Base-by-base conservation (phyloP, 2,113 vertebrate genomes). In the Pteruthius melanotis region DNA sequence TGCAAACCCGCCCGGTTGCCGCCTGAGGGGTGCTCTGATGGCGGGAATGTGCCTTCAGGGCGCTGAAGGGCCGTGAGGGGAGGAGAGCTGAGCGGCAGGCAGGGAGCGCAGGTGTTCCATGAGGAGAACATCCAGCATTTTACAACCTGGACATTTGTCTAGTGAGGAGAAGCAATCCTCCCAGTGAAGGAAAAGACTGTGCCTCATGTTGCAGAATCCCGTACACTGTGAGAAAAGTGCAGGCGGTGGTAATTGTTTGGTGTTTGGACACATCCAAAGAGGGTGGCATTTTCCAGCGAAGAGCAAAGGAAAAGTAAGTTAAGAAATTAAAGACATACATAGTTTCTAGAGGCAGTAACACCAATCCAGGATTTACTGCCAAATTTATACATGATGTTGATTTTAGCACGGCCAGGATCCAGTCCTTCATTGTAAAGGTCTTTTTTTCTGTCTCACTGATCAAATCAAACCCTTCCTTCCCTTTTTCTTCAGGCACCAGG, bases 1-100 rank as follows among this genome's bases (percentile, higher is more conserved):
- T 30, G 3, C 14, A 27, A 39, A 13, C 2, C 2, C 4, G 0
- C 4, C 22, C 27, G 8, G 2, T 1, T 3, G 31, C 10, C 1
- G 1, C 2, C 12, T 10, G 28, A 45, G 59, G 50, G 13, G 40
- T 0, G 15, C 13, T n/a, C n/a, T n/a, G 50, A 2, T 10, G 68
- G 21, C 20, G 12, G 31, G 21, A 2, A 12, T 2, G 19, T 15
- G 44, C 30, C 65, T 15, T 44, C 7, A 3, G 68, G 30, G 57
- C 72, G 18, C 61, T 14, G 71, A 21, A 8, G 22, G 61, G 60
- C 11, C 13, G 22, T 12, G 59, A 3, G 14, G 45, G 35, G n/a
- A 4, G 28, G 8, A 16, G 40, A 24, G 35, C 53, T 7, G 42
- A 53, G 64, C 15, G 8, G 33, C 33, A 2, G 45, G 44, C 49